These are phyloP conservation scores for Saccopteryx bilineata DNA, from an alignment of 2,113 vertebrate species.

Conservation along the genomic window DNA sequence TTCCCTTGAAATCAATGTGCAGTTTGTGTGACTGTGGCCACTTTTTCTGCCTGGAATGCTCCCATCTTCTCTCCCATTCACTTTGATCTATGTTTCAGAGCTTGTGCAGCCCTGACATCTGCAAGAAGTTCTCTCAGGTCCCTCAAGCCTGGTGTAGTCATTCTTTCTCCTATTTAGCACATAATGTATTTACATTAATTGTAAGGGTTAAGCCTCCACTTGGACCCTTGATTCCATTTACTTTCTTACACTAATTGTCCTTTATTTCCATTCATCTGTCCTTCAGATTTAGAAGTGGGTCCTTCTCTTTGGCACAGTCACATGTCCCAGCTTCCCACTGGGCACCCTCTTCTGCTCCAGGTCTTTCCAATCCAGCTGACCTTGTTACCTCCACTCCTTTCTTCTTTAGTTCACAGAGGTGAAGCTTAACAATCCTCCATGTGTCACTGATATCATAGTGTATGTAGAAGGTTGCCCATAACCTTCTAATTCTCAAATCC, in stretches of 20 bases:
- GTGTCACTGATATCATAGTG: neutral
- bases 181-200: neutral
- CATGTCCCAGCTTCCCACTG: neutral
- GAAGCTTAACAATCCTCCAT: neutral
- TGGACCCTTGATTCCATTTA: neutral
- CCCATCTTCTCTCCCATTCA: neutral
- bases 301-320: neutral
- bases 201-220: neutral
- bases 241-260: neutral
- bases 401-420: neutral
- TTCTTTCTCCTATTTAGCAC: neutral
- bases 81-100: neutral
- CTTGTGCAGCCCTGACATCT: neutral
- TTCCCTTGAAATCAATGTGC: neutral
- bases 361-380: neutral
- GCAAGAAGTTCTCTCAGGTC: neutral
- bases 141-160: neutral
- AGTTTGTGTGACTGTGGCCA: neutral
- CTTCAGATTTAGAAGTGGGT: neutral
- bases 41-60: neutral
- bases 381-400: neutral
- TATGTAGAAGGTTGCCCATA: neutral
- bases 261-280: neutral
- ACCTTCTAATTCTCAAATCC: neutral
- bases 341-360: rapidly evolving